A percentile compares a stretch with the other conserved stretches of the same genome.
These are phyloP conservation scores for Ernsta delagoae DNA, from an alignment of 2,888 invertebrate genomes.

Conservation along the genomic window DNA sequence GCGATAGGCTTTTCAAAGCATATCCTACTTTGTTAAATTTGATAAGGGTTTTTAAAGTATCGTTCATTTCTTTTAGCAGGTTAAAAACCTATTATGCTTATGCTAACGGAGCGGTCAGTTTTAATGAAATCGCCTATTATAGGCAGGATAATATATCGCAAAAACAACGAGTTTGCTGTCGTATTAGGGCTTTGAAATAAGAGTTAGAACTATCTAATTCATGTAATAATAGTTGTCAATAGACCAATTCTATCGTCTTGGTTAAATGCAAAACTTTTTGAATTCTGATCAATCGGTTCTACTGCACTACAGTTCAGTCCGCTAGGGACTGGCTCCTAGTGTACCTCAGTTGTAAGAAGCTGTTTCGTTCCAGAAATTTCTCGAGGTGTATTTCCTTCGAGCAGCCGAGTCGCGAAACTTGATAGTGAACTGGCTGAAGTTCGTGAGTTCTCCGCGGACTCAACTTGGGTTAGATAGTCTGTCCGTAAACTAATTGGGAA, in stretches of 20 bases:
- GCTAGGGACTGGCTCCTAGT: not conserved
- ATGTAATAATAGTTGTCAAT: too few relatives aligned
- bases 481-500: constrained; percentile 24
- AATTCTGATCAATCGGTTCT: not conserved
- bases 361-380: constrained; percentile 15
- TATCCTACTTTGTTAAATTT: not conserved
- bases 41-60: not conserved
- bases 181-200: too few relatives aligned
- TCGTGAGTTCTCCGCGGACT: constrained; percentile 9
- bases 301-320: not conserved
- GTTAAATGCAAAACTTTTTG: not conserved
- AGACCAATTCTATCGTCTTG: too few relatives aligned
- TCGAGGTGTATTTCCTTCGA: constrained; percentile 2
- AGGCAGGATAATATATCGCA: too few relatives aligned
- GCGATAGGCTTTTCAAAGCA: not conserved
- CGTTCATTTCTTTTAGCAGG: not conserved
- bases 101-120: too few relatives aligned
- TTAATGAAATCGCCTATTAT: too few relatives aligned
- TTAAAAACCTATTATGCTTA: too few relatives aligned
- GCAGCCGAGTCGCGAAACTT: constrained; percentile 14
- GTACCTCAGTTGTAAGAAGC: too few relatives aligned
- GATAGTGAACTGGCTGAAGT: constrained; percentile 15
- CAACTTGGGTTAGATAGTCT: constrained; percentile 2
- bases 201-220: too few relatives aligned
- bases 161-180: too few relatives aligned